Evolutionary conservation across 2,888 invertebrate genomes (phyloP).

Genomic region (Myathropa florea): DNA sequence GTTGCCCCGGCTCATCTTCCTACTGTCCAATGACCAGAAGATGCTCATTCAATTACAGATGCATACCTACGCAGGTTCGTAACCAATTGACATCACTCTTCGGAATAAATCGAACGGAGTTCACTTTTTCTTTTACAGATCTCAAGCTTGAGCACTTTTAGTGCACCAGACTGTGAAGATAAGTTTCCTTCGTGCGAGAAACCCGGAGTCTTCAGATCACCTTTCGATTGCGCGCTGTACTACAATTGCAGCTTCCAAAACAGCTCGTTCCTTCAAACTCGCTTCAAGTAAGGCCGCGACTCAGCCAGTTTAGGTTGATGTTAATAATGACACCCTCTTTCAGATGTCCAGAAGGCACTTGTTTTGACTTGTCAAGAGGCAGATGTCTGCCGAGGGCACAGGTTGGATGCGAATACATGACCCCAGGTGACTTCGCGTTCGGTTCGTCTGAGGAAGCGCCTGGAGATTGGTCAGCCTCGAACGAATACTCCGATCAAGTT

Average conservation of each 20-base stretch:
- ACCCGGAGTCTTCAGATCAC: constrained; percentile 78
- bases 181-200: constrained; percentile 78
- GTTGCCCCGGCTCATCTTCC: constrained; percentile 76
- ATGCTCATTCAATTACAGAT: constrained; percentile 76
- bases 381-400: constrained; percentile 73
- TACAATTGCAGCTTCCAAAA: constrained; percentile 79
- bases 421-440: background rate
- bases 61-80: constrained; percentile 74
- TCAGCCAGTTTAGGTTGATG: background rate
- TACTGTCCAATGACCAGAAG: constrained; percentile 76
- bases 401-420: constrained; percentile 73
- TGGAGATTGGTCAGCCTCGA: constrained; percentile 33
- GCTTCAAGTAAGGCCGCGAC: constrained; percentile 75
- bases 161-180: constrained; percentile 75
- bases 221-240: constrained; percentile 79
- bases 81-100: background rate
- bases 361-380: constrained; percentile 73
- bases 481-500: constrained; percentile 17
- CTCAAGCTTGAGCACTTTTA: constrained; percentile 74
- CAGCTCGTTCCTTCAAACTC: constrained; percentile 78
- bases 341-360: constrained; percentile 75
- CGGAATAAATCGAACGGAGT: background rate
- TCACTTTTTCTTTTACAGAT: constrained; percentile 70
- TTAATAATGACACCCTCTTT: background rate
- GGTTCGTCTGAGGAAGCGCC: constrained; percentile 59